These are phyloP conservation scores for Chloroceryle amazona DNA, from an alignment of 2,797 vertebrate species.

Conservation along the genomic window DNA sequence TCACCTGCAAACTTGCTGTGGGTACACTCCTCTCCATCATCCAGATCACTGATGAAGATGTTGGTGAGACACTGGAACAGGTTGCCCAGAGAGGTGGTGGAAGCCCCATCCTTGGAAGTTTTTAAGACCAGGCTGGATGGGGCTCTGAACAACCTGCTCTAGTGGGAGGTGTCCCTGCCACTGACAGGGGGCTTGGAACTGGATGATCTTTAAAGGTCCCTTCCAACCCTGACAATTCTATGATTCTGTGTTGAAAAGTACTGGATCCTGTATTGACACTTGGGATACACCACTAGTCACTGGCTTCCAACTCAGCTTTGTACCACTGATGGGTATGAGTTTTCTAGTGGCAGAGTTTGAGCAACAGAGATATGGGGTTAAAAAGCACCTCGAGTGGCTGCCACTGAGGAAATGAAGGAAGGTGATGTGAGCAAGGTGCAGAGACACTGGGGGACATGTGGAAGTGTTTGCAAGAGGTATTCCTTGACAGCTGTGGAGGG, in stretches of 20 bases:
- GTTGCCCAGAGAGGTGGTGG: too few species aligned
- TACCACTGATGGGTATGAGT: fast-evolving
- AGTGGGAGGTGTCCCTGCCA: too few species aligned
- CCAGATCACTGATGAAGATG: neutral
- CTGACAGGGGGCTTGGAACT: too few species aligned
- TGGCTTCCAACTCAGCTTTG: neutral
- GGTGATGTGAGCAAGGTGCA: neutral
- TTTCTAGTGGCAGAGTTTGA: neutral
- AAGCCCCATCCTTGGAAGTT: too few species aligned
- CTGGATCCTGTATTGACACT: neutral
- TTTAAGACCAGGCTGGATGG: too few species aligned
- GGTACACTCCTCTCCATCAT: neutral
- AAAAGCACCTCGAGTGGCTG: neutral
- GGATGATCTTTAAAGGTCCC: too few species aligned
- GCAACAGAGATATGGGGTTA: neutral
- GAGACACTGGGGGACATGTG: neutral
- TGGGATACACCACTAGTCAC: neutral
- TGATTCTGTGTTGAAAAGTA: neutral
- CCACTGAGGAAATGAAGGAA: neutral
- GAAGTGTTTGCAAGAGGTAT: neutral
- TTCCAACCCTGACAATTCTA: too few species aligned
- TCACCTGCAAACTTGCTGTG: neutral
- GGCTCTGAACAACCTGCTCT: too few species aligned
- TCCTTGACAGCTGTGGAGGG: neutral
- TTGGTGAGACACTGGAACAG: too few species aligned